These are phyloP conservation scores for Brachystomella parvula DNA, from an alignment of 1,140 invertebrate species.

Conservation along the genomic window DNA sequence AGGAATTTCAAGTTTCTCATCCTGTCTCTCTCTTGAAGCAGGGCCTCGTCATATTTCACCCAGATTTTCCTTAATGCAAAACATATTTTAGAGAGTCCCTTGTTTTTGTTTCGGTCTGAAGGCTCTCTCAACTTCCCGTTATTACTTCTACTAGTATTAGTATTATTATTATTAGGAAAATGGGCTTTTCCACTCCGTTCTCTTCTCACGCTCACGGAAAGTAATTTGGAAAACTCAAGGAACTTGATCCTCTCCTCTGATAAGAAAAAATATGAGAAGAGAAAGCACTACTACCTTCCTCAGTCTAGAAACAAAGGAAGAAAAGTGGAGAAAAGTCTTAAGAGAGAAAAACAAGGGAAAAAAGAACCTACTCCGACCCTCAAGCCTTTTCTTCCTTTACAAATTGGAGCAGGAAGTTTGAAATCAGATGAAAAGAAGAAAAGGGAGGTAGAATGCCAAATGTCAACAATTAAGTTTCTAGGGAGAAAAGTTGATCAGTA, in stretches of 20 bases:
- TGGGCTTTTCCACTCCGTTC: neutral
- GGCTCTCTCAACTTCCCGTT: too few species aligned
- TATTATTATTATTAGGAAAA: slow-evolving; percentile 11
- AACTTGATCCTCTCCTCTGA: slow-evolving; percentile 9
- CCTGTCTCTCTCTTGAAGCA: too few species aligned
- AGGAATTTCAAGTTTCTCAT: too few species aligned
- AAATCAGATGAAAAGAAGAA: neutral
- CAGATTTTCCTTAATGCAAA: too few species aligned
- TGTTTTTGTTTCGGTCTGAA: too few species aligned
- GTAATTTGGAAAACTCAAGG: slow-evolving; percentile 9
- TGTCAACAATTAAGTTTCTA: neutral
- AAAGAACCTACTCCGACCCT: too few species aligned
- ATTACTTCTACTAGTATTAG: too few species aligned
- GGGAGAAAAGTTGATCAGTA: too few species aligned
- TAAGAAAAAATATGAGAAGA: slow-evolving; percentile 1
- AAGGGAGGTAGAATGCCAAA: neutral
- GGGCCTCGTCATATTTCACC: too few species aligned
- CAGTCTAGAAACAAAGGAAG: neutral
- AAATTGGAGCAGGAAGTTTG: slow-evolving; percentile 5
- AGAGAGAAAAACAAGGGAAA: neutral
- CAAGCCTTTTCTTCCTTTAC: too few species aligned
- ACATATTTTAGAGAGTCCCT: too few species aligned
- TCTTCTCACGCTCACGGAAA: neutral
- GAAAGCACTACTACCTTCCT: too few species aligned
- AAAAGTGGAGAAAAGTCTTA: neutral